These are phyloP conservation scores for Drosophila willistoni DNA, from an alignment of 1,140 invertebrate species.

Conservation along the genomic window DNA sequence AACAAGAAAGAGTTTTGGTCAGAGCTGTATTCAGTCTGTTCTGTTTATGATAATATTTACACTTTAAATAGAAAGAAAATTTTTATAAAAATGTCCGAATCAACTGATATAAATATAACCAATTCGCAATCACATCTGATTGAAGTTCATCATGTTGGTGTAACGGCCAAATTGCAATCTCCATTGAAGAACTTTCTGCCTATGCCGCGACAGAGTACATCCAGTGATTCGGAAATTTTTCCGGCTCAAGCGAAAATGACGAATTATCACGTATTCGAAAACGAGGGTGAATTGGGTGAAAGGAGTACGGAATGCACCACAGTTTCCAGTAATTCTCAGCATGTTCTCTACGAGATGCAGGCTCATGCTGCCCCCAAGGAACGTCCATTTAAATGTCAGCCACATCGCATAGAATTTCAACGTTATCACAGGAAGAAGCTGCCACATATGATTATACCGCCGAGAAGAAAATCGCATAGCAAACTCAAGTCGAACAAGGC, in stretches of 20 bases:
- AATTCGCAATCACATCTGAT: conserved; percentile 71
- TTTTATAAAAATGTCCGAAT: conserved; percentile 59
- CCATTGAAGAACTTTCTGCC: conserved; percentile 63
- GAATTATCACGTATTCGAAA: conserved; percentile 62
- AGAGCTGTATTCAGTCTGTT: background rate
- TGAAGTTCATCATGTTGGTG: conserved; percentile 75
- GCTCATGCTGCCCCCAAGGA: conserved; percentile 52
- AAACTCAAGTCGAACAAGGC: conserved; percentile 10
- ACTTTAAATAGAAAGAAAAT: background rate
- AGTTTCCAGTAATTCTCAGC: conserved; percentile 27
- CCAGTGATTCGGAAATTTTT: conserved; percentile 64
- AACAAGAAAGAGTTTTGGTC: background rate
- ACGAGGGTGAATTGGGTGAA: conserved; percentile 34
- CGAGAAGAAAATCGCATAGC: conserved; percentile 15
- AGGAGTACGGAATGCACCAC: conserved; percentile 46
- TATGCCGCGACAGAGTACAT: conserved; percentile 48
- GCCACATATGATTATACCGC: conserved; percentile 28
- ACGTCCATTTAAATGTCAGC: conserved; percentile 31
- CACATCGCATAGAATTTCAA: conserved; percentile 74
- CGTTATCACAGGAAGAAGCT: conserved; percentile 61
- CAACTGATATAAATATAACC: conserved; percentile 44
- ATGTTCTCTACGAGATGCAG: conserved; percentile 69
- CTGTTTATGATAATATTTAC: background rate
- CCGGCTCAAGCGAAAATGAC: conserved; percentile 22
- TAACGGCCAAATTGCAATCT: conserved; percentile 72